Evolutionary conservation across 2,113 vertebrate genomes (phyloP), one percentile per base, ranked within the genome.

Genomic region (Acanthisitta chloris): DNA sequence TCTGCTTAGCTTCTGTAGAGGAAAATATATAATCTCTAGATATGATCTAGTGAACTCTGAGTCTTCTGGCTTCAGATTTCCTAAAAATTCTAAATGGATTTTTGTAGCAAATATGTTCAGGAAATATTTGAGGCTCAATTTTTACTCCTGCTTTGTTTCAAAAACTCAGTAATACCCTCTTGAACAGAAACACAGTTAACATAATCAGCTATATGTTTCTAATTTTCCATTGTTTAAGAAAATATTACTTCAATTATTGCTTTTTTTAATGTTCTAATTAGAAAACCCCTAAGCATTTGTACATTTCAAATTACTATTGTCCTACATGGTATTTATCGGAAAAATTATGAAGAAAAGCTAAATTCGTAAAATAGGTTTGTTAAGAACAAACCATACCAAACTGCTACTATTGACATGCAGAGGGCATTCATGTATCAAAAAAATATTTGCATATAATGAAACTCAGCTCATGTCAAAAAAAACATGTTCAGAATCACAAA

Each of bases 181-280:
- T 77, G 29, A 93, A 54, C 5, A 79, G 57, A 85, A 85, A 62
- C 12, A 51, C 29, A 93, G 83, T 38, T 58, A 93, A 96, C 12
- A 23, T 12, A 94, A 90, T 58, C 70, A 82, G 23, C 51, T 43
- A 38, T 89, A 62, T 36, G 79, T 51, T 77, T 12, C 33, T 92
- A 94, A 89, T 74, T 87, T 64, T 55, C 57, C 6, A 4, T 14
- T 48, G 43, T 93, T 96, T 82, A 82, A 86, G 73, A 90, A 73
- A 87, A 91, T 18, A 66, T 5, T 57, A 21, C 81, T 93, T 95
- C 92, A 65, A 59, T 46, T 92, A 79, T 57, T 79, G 17, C 23
- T 81, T 88, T 81, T 70, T 91, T 52, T 10, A 88, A 84, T 95
- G 42, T 48, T 94, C 71, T 96, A 94, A 95, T 94, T 79, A 87